These are phyloP conservation scores for Rhynchomys soricoides DNA, from an alignment of 2,113 vertebrate genomes.

Conservation along the genomic window DNA sequence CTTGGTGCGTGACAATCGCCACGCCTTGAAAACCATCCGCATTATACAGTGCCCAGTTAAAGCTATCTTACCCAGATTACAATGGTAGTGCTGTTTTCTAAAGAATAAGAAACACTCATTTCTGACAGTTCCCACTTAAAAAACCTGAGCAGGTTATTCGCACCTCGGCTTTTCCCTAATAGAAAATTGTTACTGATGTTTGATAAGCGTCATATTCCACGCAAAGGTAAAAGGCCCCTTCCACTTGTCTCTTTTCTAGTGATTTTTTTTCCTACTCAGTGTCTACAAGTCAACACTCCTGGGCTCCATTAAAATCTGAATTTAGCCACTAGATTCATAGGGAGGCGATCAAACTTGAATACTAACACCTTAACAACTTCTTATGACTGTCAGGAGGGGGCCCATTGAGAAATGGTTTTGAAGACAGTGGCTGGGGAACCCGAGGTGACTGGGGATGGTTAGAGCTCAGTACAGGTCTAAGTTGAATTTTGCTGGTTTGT, in stretches of 20 bases:
- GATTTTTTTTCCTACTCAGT: slow-evolving; percentile 64
- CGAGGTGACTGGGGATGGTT: not conserved
- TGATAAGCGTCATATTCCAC: slow-evolving; percentile 65
- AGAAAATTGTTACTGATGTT: slow-evolving; percentile 76
- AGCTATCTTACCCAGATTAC: slow-evolving; percentile 6
- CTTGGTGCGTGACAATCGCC: slow-evolving; percentile 5
- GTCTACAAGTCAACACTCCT: slow-evolving; percentile 78
- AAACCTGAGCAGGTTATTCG: slow-evolving; percentile 66
- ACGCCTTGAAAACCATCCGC: not conserved
- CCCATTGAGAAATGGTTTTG: not conserved
- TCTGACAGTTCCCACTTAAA: slow-evolving; percentile 53
- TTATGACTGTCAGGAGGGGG: not conserved
- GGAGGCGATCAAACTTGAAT: slow-evolving; percentile 75
- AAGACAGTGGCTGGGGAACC: slow-evolving; percentile 14
- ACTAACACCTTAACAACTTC: slow-evolving; percentile 63
- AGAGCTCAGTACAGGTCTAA: not conserved
- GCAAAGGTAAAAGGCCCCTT: slow-evolving; percentile 75
- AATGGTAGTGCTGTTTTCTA: slow-evolving; percentile 47
- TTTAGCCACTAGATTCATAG: slow-evolving; percentile 75
- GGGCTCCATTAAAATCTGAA: slow-evolving; percentile 82
- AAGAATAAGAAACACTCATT: slow-evolving; percentile 62
- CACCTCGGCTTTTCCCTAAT: slow-evolving; percentile 61
- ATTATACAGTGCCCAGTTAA: slow-evolving; percentile 41
- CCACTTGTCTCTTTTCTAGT: slow-evolving; percentile 71
- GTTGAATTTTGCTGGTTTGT: not conserved